Evolutionary conservation across 2,797 vertebrate species (phyloP), one percentile per base, ranked within the genome.

Genomic region (Gastrophryne carolinensis): DNA sequence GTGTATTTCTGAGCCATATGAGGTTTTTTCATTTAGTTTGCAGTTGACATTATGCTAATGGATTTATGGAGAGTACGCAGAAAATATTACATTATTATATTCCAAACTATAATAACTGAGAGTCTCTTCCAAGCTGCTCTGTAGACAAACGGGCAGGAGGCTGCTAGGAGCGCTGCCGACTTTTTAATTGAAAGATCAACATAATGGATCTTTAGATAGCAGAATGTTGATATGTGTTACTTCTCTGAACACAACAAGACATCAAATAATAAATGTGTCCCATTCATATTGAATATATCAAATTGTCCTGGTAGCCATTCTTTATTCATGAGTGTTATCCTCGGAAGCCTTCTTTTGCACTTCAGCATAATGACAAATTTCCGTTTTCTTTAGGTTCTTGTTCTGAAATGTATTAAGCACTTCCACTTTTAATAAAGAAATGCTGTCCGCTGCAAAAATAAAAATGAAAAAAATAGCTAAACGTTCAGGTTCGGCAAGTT

Each of bases 301-400:
- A 77, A 56, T 52, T 54, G 34, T n/a, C 50, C 49, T 54, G 21
- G 56, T 27, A 76, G 49, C n/a, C 58, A 29, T 80, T 66, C 83
- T 80, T 83, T 83, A 86, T 84, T 85, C 80, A 75, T 81, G 52
- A 74, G 2, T 63, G 27, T 81, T 74, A 60, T 52, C 62, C 58
- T 52, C 79, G 81, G 78, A 68, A 81, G 70, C 81, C 47, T 27
- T 79, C 41, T 78, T 80, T 73, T 82, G 72, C 65, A 73, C 70
- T 61, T 76, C 80, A 57, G 2, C 79, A 57, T 75, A 12, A 70
- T 75, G 34, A 68, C 78, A 80, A 81, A 75, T 21, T 44, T 79
- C 27, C 32, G 52, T 29, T 65, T 66, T 37, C 58, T 29, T 24
- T 15, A 73, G 26, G 35, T 41, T 65, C 11, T 47, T 74, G 19